A percentile compares a stretch with the other conserved stretches of the same genome.
Evolutionary conservation across 2,113 vertebrate species (phyloP).

Genomic region (Hydrochoerus hydrochaeris): DNA sequence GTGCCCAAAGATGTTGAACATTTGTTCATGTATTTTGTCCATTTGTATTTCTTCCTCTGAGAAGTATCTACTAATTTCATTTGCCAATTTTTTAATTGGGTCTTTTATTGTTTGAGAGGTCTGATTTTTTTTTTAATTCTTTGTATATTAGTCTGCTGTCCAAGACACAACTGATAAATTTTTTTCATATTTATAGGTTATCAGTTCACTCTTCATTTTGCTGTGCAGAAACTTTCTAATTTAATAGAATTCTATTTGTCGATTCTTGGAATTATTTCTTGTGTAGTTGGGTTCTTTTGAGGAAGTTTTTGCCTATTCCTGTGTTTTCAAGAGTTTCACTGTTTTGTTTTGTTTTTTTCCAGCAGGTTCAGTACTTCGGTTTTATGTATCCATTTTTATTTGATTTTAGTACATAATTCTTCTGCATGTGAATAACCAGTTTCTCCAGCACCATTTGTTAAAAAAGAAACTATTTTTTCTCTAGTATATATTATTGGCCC

Average conservation of each 20-base stretch:
- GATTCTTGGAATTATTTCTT: background rate
- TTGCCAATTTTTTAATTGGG: background rate
- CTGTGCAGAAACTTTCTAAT: background rate
- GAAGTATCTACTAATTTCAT: background rate
- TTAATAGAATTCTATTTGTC: background rate
- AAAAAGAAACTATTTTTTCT: background rate
- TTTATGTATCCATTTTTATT: background rate
- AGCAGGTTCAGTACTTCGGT: background rate
- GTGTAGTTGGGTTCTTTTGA: background rate
- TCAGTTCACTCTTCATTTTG: background rate
- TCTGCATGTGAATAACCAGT: background rate
- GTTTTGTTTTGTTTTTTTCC: background rate
- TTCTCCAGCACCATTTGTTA: background rate
- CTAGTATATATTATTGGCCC: background rate
- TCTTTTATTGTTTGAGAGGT: background rate
- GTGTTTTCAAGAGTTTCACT: background rate
- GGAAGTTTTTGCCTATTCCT: background rate
- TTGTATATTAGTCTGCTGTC: background rate
- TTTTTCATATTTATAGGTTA: background rate
- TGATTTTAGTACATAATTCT: background rate
- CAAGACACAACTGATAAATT: background rate
- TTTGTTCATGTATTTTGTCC: background rate
- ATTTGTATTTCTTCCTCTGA: background rate
- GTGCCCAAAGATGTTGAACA: background rate
- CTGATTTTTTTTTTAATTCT: background rate